A percentile compares a stretch with the other conserved stretches of the same genome.
These are phyloP conservation scores for Apostichopus californicus DNA, from an alignment of 35 echinoderm and acorn worm species.

Conservation along the genomic window DNA sequence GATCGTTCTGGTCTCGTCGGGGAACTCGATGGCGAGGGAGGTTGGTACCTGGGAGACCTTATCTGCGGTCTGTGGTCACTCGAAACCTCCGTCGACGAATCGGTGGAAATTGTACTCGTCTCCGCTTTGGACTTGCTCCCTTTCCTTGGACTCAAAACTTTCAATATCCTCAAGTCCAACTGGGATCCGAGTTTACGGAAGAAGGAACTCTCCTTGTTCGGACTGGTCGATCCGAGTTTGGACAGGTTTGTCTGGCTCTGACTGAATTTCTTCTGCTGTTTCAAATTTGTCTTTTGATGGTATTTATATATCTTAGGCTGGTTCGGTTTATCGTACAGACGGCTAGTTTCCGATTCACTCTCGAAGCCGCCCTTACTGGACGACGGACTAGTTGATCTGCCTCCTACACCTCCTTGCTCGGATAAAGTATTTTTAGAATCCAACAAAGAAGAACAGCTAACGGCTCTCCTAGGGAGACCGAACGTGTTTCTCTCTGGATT, in stretches of 20 bases:
- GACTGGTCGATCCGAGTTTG: background rate
- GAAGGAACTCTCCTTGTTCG: background rate
- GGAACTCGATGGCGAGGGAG: background rate
- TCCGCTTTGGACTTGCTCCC: conserved; percentile 24
- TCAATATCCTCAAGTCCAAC: conserved; percentile 49
- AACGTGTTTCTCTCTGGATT: conserved; percentile 16
- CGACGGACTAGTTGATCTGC: background rate
- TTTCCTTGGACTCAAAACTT: conserved; percentile 49
- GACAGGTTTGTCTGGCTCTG: conserved; percentile 36
- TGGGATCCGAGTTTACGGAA: conserved; percentile 45
- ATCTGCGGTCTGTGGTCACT: conserved; percentile 45
- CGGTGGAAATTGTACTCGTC: background rate
- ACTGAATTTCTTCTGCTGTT: background rate
- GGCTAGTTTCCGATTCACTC: background rate
- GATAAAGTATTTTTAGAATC: background rate
- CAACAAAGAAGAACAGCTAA: conserved; percentile 9
- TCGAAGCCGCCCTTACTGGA: background rate
- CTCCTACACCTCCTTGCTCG: background rate
- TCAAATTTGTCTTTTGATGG: conserved; percentile 39
- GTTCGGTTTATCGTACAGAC: background rate
- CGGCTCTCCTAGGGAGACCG: conserved; percentile 21
- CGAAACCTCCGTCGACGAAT: background rate
- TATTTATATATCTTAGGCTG: conserved; percentile 46
- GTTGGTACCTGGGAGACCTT: conserved; percentile 13
- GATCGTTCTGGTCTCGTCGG: no score